These are phyloP conservation scores for Neotoxoptera formosana DNA, from an alignment of 1,140 invertebrate genomes.

Conservation along the genomic window DNA sequence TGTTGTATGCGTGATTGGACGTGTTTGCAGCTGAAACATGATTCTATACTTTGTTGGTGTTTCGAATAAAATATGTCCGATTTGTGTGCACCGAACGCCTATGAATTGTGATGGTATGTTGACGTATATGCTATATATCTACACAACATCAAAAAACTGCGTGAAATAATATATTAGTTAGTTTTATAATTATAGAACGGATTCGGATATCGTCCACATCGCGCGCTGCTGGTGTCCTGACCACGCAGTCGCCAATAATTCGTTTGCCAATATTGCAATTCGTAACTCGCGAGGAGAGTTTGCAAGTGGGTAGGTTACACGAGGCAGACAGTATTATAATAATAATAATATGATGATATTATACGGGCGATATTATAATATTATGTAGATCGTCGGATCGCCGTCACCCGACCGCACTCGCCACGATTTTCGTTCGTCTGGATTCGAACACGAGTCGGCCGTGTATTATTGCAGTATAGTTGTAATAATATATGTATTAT, in stretches of 20 bases:
- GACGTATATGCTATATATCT: background rate
- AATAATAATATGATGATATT: background rate
- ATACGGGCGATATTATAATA: no score
- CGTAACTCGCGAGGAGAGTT: background rate
- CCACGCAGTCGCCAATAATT: background rate
- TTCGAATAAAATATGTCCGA: background rate
- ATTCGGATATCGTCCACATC: background rate
- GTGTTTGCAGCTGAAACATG: background rate
- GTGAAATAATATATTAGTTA: background rate
- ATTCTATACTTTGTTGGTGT: background rate
- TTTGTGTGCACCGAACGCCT: background rate
- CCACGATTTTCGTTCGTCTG: background rate
- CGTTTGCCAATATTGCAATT: background rate
- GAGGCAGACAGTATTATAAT: background rate
- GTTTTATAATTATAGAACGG: background rate
- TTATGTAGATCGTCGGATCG: background rate
- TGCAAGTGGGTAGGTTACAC: background rate
- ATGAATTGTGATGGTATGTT: no score
- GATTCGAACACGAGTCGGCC: background rate
- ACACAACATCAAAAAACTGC: background rate
- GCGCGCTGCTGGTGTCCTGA: background rate
- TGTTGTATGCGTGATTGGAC: background rate
- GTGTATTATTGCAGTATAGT: background rate
- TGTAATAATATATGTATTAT: no score
- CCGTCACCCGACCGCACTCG: background rate